Evolutionary conservation across 2,797 vertebrate genomes (phyloP).

Genomic region (Falco biarmicus): DNA sequence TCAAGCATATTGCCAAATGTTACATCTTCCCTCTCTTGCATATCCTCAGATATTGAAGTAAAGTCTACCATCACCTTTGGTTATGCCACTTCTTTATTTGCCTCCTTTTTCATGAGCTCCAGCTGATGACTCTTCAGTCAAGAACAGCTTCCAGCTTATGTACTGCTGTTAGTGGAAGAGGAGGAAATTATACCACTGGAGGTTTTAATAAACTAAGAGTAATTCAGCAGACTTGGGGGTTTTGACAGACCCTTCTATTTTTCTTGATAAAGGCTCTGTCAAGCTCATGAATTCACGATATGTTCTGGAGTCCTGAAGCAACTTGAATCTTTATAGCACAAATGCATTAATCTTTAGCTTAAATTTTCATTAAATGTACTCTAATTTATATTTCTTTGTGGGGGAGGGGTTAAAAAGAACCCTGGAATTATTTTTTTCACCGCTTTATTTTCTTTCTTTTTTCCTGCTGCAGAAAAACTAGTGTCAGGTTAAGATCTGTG

Average conservation of each 20-base stretch:
- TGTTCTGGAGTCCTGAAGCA: not conserved
- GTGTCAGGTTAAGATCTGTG: slow-evolving; percentile 35
- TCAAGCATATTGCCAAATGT: not conserved
- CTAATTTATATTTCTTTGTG: not conserved
- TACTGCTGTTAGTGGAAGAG: not conserved
- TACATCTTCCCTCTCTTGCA: not conserved
- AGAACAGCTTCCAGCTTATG: not conserved
- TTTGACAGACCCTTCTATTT: not conserved
- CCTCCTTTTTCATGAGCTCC: not conserved
- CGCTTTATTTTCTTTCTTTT: not conserved
- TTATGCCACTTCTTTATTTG: not conserved
- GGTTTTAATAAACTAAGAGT: not conserved
- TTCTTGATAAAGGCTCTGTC: not conserved
- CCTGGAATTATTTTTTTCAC: not conserved
- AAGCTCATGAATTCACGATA: not conserved
- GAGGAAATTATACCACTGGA: not conserved
- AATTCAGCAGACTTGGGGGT: not conserved
- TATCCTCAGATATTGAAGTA: not conserved
- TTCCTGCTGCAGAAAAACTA: not conserved
- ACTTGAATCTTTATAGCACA: not conserved
- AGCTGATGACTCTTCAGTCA: not conserved
- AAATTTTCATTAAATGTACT: not conserved
- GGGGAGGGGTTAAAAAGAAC: not conserved
- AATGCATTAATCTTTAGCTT: not conserved
- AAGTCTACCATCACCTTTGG: not conserved